Evolutionary conservation across 23 tunicate species (phyloP).

Genomic region (Halocynthia roretzi): DNA sequence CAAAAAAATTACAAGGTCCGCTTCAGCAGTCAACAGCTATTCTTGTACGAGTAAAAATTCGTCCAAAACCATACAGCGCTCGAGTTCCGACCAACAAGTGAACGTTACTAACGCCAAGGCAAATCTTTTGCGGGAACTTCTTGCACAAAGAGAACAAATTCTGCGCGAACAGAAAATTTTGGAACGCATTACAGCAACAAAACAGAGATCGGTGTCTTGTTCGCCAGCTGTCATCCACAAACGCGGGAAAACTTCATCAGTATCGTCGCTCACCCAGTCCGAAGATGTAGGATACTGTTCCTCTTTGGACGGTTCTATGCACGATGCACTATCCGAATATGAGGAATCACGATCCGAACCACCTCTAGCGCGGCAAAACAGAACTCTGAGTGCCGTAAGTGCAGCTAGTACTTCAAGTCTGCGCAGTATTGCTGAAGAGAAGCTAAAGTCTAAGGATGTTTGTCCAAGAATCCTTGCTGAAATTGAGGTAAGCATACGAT

Average conservation of each 20-base stretch:
- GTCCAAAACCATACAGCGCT: not conserved
- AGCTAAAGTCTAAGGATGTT: not conserved
- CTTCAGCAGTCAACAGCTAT: not conserved
- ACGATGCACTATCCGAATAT: not conserved
- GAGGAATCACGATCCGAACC: conserved; percentile 2
- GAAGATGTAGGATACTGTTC: conserved; percentile 25
- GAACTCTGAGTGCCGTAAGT: conserved; percentile 25
- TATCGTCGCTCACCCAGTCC: conserved; percentile 7
- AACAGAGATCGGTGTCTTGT: too few relatives aligned
- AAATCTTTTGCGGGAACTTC: not conserved
- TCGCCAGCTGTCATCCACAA: not conserved
- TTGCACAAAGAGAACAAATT: conserved; percentile 8
- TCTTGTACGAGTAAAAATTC: not conserved
- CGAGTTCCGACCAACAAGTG: not conserved
- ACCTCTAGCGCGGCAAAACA: not conserved
- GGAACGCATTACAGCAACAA: not conserved
- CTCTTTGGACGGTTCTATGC: conserved; percentile 6
- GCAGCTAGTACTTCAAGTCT: conserved; percentile 19
- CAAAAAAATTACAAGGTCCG: not conserved
- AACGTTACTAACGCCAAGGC: conserved; percentile 4
- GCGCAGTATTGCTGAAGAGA: conserved; percentile 18
- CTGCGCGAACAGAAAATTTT: conserved; percentile 6
- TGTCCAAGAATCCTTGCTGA: conserved; percentile 14
- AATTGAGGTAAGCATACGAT: conserved; percentile 23
- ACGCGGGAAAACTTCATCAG: not conserved